Evolutionary conservation across 2,797 vertebrate species (phyloP).

Genomic region (Bradypodion pumilum): DNA sequence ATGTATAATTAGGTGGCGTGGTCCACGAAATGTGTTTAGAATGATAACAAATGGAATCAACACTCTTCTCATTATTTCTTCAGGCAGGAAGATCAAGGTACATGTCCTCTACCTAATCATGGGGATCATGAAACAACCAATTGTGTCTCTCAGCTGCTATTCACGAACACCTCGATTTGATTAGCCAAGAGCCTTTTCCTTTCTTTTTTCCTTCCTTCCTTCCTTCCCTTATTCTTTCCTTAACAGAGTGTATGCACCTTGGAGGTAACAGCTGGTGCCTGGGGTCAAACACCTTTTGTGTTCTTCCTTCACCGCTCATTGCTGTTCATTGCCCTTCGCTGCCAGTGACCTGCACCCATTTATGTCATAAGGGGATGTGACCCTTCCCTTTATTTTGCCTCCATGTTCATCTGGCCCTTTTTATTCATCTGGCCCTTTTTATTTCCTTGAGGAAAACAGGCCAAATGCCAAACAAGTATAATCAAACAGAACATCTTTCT

Average conservation of each 20-base stretch:
- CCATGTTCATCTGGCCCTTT: not conserved
- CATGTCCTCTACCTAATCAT: accelerated
- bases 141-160: not conserved
- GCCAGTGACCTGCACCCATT: not conserved
- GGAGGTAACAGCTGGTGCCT: not conserved
- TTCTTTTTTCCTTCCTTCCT: no score
- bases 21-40: not conserved
- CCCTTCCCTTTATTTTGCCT: slow-evolving; percentile 17
- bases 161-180: not conserved
- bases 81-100: not conserved
- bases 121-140: accelerated
- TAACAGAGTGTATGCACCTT: not conserved
- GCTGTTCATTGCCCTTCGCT: slow-evolving; percentile 1
- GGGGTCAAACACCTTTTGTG: not conserved
- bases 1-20: not conserved
- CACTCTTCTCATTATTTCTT: not conserved
- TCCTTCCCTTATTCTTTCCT: no score
- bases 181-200: not conserved
- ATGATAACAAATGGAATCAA: not conserved
- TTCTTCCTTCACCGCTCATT: not conserved
- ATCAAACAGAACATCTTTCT: not conserved
- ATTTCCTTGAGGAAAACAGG: not conserved
- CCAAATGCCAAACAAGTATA: not conserved
- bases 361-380: not conserved
- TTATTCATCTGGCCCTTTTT: not conserved